Conservation (phyloP, 2,797 vertebrate species). For the Gallinago stenura region DNA sequence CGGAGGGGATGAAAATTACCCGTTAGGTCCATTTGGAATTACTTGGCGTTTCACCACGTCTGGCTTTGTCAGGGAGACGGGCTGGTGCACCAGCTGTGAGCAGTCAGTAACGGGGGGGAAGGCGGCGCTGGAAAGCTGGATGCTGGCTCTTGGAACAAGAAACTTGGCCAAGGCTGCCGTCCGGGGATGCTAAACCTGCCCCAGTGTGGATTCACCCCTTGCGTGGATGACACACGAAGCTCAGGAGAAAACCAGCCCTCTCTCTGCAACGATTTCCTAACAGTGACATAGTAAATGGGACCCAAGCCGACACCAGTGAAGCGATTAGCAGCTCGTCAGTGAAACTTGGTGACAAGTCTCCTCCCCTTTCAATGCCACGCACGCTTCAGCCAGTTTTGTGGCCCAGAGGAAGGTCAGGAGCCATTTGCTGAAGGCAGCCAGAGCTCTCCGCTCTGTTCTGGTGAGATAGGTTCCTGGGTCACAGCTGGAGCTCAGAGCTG, state of each 20-base stretch:
- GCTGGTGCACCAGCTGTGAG: not conserved
- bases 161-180: not conserved
- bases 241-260: not conserved
- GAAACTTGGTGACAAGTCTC: not conserved
- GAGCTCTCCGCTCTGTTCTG: not conserved
- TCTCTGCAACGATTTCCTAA: not conserved
- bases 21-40: not conserved
- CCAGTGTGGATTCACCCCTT: not conserved
- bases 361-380: rapidly evolving
- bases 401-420: rapidly evolving
- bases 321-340: not conserved
- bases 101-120: rapidly evolving
- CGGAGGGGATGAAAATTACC: slow-evolving; percentile 36
- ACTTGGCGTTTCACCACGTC: not conserved
- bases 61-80: not conserved
- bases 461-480: not conserved
- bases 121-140: not conserved
- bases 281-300: not conserved
- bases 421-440: not conserved
- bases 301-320: not conserved
- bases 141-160: not conserved
- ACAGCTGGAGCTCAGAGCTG: not conserved
- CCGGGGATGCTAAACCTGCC: not conserved
- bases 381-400: not conserved
- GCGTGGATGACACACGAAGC: not conserved